Base-by-base conservation (phyloP, 92 coral and sea anemone genomes). In the Diadumene lineata region DNA sequence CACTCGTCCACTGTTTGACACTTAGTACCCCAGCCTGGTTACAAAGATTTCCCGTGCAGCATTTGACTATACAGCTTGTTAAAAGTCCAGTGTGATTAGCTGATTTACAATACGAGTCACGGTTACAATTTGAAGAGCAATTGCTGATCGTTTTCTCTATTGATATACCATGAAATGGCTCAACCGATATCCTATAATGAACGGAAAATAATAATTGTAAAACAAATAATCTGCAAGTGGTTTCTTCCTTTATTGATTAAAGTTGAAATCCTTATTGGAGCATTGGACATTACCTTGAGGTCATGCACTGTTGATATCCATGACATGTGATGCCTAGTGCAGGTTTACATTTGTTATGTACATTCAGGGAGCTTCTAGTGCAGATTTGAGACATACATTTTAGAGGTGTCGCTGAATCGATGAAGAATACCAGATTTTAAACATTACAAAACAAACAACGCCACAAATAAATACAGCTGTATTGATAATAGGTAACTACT, bases 1-100 rank as follows among this genome's bases (percentile, higher is more conserved):
- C 31, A 24, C 19, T 50, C 26, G 27, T 19, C 31, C 7, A n/a
- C 43, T 56, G 61, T 31, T 33, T 70, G 0, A 50, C 25, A 21
- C 33, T 26, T 2, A 50, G 57, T 50, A 32, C 10, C 34, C 29
- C 2, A 11, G 32, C 43, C 63, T 31, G 50, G 61, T 70, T 70
- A 29, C 75, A 70, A 27, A 70, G 38, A 51, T 70, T 29, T 30
- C 80, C 80, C 7, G 50, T 21, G 34, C 80, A 75, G 27, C 80
- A 75, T 6, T 75, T 19, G 4, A 75, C 46, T 30, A 28, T 24
- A 64, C 80, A 75, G 7, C 56, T 50, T 27, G 18, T 44, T n/a
- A 75, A 11, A n/a, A 33, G 48, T 21, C 80, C 80, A 1, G 70
- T 24, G 18, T 50, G 61, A 28, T 61, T 64, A 48, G 62, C 80